Evolutionary conservation across 1,140 invertebrate genomes (phyloP), one percentile per base, ranked within the genome.

Genomic region (Anthonomus grandis): DNA sequence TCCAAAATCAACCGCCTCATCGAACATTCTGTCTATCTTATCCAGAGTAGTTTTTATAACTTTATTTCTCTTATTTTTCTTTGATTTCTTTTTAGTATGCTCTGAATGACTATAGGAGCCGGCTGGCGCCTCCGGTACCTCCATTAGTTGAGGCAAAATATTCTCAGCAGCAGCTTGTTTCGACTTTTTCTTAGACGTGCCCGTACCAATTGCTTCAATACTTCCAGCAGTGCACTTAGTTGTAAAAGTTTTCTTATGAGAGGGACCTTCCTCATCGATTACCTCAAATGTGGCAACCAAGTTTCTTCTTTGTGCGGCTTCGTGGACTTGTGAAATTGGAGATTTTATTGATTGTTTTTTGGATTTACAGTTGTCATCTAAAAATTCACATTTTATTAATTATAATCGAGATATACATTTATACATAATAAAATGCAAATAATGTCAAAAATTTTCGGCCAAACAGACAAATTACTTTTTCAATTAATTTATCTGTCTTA

Each of bases 101-200:
- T n/a, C n/a, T n/a, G n/a, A n/a, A n/a, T n/a, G n/a, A n/a, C n/a
- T n/a, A n/a, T n/a, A n/a, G n/a, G n/a, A n/a, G n/a, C n/a, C 52
- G 5, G 15, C n/a, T 12, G 1, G 38, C n/a, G 49, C 49, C 53
- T 61, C 55, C 5, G 50, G 17, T 19, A 62, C 48, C n/a, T 62
- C 13, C 2, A 51, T 25, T 23, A 68, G 15, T 3, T 44, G 27
- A 12, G 51, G 31, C 21, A 66, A 57, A 8, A 62, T 47, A 17
- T 64, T 60, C 42, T 67, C 62, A 19, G 68, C 62, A 27, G 65
- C 63, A 12, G 23, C 38, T 50, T 34, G 63, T 54, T 70, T 70
- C 1, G 66, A 60, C 51, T 65, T 61, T 37, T 68, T 68, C 53
- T 70, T 70, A 4, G 68, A 70, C 44, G 47, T 63, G 6, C 68